These are phyloP conservation scores for Grus americana DNA, from an alignment of 2,113 vertebrate species.

Conservation along the genomic window DNA sequence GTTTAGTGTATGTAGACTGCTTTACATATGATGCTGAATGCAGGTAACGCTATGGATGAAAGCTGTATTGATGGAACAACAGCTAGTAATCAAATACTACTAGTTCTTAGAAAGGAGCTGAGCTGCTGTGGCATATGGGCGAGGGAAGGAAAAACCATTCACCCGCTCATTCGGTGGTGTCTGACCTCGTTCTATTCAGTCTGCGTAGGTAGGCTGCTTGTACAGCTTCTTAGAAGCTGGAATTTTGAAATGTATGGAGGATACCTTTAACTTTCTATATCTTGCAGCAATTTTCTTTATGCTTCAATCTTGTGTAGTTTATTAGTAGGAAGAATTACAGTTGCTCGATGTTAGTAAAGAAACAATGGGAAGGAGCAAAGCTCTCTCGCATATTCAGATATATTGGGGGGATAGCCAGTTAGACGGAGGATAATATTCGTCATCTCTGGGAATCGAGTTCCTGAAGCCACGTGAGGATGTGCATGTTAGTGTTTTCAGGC, in stretches of 20 bases:
- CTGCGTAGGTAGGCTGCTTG: background rate
- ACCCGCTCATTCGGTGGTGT: rapidly evolving
- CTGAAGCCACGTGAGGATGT: background rate
- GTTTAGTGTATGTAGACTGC: background rate
- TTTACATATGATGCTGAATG: background rate
- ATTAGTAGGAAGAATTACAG: background rate
- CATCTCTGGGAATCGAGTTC: background rate
- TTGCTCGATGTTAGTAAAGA: background rate
- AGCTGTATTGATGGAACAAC: background rate
- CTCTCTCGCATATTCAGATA: background rate
- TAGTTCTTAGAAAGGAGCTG: background rate
- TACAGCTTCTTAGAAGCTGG: background rate
- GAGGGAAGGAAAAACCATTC: background rate
- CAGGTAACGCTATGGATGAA: background rate
- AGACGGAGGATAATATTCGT: background rate
- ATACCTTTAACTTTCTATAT: background rate
- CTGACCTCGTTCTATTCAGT: background rate
- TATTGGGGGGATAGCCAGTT: background rate
- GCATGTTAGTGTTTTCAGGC: background rate
- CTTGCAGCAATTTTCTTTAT: background rate
- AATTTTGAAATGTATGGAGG: background rate
- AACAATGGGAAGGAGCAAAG: background rate
- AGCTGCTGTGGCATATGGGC: background rate
- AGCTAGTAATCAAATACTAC: background rate
- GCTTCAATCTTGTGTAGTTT: rapidly evolving